These are phyloP conservation scores for Danionella cerebrum DNA, from an alignment of 2,113 vertebrate genomes.

Conservation along the genomic window DNA sequence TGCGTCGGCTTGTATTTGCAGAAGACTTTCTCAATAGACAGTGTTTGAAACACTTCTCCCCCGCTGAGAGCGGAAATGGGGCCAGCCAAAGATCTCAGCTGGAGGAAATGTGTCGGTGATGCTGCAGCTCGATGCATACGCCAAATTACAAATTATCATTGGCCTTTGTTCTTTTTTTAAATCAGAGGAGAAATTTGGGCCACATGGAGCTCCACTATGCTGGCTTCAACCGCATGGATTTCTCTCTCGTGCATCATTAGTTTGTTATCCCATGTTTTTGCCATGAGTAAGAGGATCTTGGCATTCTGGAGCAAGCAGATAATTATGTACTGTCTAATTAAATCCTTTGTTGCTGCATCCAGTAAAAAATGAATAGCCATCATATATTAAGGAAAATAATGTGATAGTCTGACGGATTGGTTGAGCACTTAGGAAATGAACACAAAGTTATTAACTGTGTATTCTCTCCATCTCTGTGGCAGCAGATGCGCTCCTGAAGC, in stretches of 20 bases:
- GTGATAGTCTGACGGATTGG: background rate
- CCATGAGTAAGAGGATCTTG: background rate
- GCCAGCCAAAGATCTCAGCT: slow-evolving; percentile 24
- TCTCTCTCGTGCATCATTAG: background rate
- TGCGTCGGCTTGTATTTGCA: background rate
- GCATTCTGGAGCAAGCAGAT: background rate
- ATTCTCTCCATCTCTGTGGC: slow-evolving; percentile 10
- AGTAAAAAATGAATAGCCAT: slow-evolving; percentile 22
- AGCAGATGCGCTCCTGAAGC: slow-evolving; percentile 76
- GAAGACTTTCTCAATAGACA: slow-evolving; percentile 10
- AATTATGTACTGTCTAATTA: slow-evolving; percentile 32
- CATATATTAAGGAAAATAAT: slow-evolving; percentile 9
- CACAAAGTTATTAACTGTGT: background rate
- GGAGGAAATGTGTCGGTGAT: slow-evolving; percentile 9
- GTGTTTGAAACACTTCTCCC: slow-evolving; percentile 5
- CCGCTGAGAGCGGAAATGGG: slow-evolving; percentile 17
- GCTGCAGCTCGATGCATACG: slow-evolving; percentile 3
- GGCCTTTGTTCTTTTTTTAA: slow-evolving; percentile 1
- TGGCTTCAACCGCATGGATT: slow-evolving; percentile 1
- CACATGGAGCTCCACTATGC: background rate
- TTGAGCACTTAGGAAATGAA: background rate
- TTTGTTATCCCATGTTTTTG: background rate
- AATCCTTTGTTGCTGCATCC: slow-evolving; percentile 22
- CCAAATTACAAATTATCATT: slow-evolving; percentile 16
- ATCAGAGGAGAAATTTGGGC: slow-evolving; percentile 4